Percentiles rank a stretch among this genome's conserved stretches.
Evolutionary conservation across 1,140 invertebrate genomes (phyloP).

Genomic region (Sipha flava): DNA sequence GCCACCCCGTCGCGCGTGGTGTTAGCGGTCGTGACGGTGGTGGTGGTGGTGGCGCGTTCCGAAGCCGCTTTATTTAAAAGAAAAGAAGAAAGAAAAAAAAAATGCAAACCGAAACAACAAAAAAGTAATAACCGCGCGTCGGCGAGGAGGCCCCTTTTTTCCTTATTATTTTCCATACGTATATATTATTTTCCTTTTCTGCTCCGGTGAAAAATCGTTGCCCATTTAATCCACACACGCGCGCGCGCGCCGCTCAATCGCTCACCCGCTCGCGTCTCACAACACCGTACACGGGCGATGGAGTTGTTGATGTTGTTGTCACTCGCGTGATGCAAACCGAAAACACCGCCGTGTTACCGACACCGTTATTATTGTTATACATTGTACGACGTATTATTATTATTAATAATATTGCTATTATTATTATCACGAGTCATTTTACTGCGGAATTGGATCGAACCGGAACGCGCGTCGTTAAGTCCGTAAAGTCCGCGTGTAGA

Average conservation of each 20-base stretch:
- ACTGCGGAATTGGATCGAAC: conserved; percentile 17
- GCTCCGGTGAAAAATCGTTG: conserved; percentile 3
- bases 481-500: neutral
- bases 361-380: neutral
- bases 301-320: neutral
- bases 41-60: too few relatives aligned
- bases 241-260: neutral
- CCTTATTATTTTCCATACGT: neutral
- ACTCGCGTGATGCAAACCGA: neutral
- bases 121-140: conserved; percentile 25
- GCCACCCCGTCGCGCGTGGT: neutral
- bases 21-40: too few relatives aligned
- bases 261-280: too few relatives aligned
- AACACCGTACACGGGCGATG: neutral
- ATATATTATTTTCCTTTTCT: neutral
- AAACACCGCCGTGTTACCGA: neutral
- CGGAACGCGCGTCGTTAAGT: neutral
- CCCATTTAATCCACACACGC: neutral
- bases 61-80: neutral
- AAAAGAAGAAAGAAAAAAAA: neutral
- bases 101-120: neutral
- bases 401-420: neutral
- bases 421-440: conserved; percentile 14
- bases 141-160: neutral
- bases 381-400: neutral